phyloP scores from a whole-genome alignment of 2,888 invertebrate genomes.

The Drosophila subsilvestris region DNA sequence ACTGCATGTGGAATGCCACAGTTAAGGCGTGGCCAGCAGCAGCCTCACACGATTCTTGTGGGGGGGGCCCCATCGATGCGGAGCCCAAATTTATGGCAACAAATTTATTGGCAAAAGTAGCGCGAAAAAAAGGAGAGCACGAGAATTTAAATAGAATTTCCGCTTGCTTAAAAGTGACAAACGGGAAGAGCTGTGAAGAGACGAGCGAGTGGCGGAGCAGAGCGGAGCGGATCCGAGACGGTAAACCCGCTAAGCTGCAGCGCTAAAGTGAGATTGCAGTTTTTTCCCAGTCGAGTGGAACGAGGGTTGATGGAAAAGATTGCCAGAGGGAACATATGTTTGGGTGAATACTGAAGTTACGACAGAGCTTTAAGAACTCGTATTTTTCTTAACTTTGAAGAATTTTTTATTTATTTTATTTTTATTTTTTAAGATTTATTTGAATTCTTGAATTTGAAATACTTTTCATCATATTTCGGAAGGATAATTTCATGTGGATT shows the following conservation, averaged over 20 bases:
- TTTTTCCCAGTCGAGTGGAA: not conserved
- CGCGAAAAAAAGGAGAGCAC: conserved; percentile 24
- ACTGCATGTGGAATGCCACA: conserved; percentile 1
- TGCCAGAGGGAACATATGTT: not conserved
- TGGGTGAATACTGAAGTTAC: not conserved
- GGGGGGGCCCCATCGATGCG: conserved; percentile 53
- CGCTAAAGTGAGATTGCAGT: conserved; percentile 9
- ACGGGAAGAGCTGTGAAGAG: conserved; percentile 8
- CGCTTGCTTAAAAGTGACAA: conserved; percentile 46
- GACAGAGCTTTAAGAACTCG: too few relatives aligned
- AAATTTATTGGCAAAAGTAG: conserved; percentile 68
- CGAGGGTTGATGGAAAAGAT: not conserved
- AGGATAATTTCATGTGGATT: not conserved
- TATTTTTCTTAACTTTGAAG: too few relatives aligned
- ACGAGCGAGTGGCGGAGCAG: not conserved
- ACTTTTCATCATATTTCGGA: too few relatives aligned
- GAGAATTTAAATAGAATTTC: conserved; percentile 63
- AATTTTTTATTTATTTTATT: too few relatives aligned
- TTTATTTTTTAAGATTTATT: too few relatives aligned
- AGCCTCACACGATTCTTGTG: conserved; percentile 14
- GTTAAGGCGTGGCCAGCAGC: conserved; percentile 21
- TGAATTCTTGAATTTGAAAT: too few relatives aligned
- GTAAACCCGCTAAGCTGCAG: conserved; percentile 23
- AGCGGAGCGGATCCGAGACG: conserved; percentile 12
- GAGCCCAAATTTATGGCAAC: conserved; percentile 70